Evolutionary conservation across 2,888 invertebrate genomes (phyloP).

Genomic region (Diarsia mendica): DNA sequence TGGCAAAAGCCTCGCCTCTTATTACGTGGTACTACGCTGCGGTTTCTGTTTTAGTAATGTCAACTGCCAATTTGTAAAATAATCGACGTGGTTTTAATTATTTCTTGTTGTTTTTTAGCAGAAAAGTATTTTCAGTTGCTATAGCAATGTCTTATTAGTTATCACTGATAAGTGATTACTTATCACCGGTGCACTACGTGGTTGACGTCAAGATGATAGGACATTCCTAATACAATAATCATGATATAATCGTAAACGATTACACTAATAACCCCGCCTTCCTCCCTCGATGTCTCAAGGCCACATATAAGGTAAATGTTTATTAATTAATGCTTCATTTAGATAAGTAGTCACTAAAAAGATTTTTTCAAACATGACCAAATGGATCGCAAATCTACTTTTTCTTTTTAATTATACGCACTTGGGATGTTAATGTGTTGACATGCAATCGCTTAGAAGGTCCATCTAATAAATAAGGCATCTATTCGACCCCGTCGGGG

Average conservation of each 20-base stretch:
- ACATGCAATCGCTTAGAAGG: too few relatives aligned
- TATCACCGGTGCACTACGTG: slow-evolving; percentile 16
- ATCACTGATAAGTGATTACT: background rate
- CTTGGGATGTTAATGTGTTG: too few relatives aligned
- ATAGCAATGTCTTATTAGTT: background rate
- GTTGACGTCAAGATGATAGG: background rate
- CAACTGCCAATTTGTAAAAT: background rate
- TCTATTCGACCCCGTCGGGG: too few relatives aligned
- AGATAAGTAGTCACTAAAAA: fast-evolving
- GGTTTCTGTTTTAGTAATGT: background rate
- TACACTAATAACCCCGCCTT: background rate
- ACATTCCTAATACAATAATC: slow-evolving; percentile 13
- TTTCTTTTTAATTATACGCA: too few relatives aligned
- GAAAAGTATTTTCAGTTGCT: background rate
- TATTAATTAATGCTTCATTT: background rate
- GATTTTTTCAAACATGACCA: background rate
- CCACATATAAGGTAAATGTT: background rate
- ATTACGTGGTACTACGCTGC: background rate
- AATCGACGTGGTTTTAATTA: background rate
- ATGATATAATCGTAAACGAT: slow-evolving; percentile 9
- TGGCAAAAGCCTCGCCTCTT: background rate
- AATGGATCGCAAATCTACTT: background rate
- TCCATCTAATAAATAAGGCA: too few relatives aligned
- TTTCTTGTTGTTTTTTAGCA: background rate
- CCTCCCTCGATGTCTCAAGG: background rate